Conservation (phyloP, 2,888 invertebrate genomes). For the Lasius platythorax region DNA sequence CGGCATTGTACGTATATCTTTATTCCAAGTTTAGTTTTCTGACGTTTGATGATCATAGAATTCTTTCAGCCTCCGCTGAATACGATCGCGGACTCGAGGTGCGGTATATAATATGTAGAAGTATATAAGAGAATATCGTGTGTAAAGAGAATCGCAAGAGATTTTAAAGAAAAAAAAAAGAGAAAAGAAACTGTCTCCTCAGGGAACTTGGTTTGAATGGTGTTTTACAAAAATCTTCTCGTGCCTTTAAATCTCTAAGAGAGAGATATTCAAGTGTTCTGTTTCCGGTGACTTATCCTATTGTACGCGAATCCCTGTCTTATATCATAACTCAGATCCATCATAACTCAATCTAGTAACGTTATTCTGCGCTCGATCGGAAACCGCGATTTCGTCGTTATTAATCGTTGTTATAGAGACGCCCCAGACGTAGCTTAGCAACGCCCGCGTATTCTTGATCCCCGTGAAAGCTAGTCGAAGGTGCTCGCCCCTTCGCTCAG, state of each 20-base stretch:
- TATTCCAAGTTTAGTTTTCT: not conserved
- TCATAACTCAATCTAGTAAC: not conserved
- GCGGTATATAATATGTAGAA: not conserved
- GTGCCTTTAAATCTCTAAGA: not conserved
- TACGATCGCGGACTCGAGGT: not conserved
- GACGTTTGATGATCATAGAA: not conserved
- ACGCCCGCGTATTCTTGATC: conserved; percentile 54
- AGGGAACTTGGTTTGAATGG: not conserved
- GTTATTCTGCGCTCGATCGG: not conserved
- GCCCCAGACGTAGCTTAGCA: conserved; percentile 62
- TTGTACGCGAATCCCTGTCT: not conserved
- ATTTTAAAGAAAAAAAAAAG: not conserved
- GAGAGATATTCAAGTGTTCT: not conserved
- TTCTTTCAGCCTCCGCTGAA: not conserved
- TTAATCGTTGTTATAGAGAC: conserved; percentile 70
- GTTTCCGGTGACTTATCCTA: not conserved
- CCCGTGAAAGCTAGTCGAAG: conserved; percentile 50
- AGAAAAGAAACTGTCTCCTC: not conserved
- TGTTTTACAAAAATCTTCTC: conserved; percentile 16
- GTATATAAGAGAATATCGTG: not conserved
- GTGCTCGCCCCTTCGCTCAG: conserved; percentile 29
- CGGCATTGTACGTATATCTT: not conserved
- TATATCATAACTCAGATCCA: not conserved
- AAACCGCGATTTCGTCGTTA: conserved; percentile 41
- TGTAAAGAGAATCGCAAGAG: not conserved